These are phyloP conservation scores for Craniophora ligustri DNA, from an alignment of 2,888 invertebrate species.

Conservation along the genomic window DNA sequence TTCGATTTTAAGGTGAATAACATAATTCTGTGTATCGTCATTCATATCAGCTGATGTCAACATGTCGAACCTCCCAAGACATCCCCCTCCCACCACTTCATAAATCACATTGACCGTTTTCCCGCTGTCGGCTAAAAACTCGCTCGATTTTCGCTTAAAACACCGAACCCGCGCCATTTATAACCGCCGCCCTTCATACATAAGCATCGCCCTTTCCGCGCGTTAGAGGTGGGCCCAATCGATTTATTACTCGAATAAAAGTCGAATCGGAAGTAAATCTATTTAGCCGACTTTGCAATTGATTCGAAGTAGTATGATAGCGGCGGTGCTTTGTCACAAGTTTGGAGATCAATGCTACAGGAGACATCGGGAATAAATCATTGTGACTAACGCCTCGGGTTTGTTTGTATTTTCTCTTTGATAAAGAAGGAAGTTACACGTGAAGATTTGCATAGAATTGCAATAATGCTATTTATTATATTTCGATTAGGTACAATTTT, in stretches of 20 bases:
- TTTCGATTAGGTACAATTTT: too few relatives aligned
- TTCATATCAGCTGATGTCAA: slow-evolving; percentile 37
- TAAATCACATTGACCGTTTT: slow-evolving; percentile 49
- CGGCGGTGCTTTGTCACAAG: slow-evolving; percentile 13
- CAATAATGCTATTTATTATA: too few relatives aligned
- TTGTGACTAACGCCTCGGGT: background rate
- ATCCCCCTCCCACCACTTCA: slow-evolving; percentile 35
- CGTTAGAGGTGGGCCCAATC: slow-evolving; percentile 43
- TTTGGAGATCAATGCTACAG: slow-evolving; percentile 13
- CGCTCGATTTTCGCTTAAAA: slow-evolving; percentile 52
- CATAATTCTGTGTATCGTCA: slow-evolving; percentile 4
- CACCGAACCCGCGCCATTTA: slow-evolving; percentile 54
- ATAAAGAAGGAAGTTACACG: background rate
- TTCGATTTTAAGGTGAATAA: background rate
- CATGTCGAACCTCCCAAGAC: slow-evolving; percentile 45
- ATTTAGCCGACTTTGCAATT: slow-evolving; percentile 42
- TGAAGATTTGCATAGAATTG: background rate
- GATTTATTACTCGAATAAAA: slow-evolving; percentile 48
- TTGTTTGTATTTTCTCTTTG: background rate
- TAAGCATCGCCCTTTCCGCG: slow-evolving; percentile 56
- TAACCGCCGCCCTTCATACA: slow-evolving; percentile 59
- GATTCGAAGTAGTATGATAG: slow-evolving; percentile 29
- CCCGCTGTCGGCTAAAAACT: slow-evolving; percentile 46
- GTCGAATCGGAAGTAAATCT: slow-evolving; percentile 44
- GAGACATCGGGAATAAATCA: slow-evolving; percentile 4